Base-by-base conservation (phyloP, 2,888 invertebrate species). In the Himalopsyche kuldschensis region DNA sequence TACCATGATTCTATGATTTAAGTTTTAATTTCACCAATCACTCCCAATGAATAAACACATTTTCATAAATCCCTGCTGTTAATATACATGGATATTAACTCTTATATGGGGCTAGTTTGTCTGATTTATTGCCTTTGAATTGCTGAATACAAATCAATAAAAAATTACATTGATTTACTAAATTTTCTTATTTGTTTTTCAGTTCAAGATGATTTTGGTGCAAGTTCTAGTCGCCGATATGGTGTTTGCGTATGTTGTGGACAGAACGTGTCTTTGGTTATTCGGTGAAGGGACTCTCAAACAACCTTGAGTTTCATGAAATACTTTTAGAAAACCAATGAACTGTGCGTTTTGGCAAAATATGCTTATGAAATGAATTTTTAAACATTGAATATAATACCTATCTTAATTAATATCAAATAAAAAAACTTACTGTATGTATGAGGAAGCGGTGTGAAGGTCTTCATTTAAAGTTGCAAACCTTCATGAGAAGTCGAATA, bases 141-240 rank as follows among this genome's bases (percentile, higher is more conserved):
- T 55, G 6, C 24, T 20, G 55, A 55, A n/a, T n/a, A n/a, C n/a
- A 4, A 55, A 10, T 55, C 24, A 0, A 55, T 55, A 55, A 32
- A 32, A 32, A 5, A 32, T n/a, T 75, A 6, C 47, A 11, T 55
- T 55, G 35, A 30, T 20, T 41, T 20, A 79, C 6, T 3, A 20
- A 35, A 35, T 81, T 31, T 79, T 46, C 55, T 81, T 75, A 35
- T 24, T 81, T 78, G 4, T 78, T 24, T 80, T 94, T 80, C 94
- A 99, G 99, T 98, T 98, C 89, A 97, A 98, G 87, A 93, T 94
- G 87, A 95, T 95, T 86, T 91, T 99, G 88, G 93, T 99, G 79
- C 93, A 93, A 90, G 95, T 97, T 20, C 92, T 99, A 87, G 91
- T 96, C 87, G 95, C 95, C 0, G 98, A 99, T 90, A 96, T 98